A percentile compares a stretch with the other conserved stretches of the same genome.
These are phyloP conservation scores for Thera obeliscata DNA, from an alignment of 2,888 invertebrate species.

Conservation along the genomic window DNA sequence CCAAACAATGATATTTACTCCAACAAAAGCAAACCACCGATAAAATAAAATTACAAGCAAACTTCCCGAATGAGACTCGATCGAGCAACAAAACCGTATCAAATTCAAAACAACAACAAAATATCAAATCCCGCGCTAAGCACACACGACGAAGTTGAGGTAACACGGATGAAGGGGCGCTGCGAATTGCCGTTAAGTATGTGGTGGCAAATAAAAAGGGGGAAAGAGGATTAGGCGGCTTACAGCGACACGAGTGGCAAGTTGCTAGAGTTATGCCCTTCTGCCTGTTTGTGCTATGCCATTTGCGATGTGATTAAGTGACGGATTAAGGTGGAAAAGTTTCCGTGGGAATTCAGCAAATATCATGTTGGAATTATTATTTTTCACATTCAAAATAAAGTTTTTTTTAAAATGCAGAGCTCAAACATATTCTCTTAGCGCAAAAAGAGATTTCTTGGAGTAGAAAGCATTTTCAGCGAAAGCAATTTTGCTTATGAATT, in stretches of 20 bases:
- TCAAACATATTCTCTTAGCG: neutral
- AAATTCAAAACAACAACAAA: constrained; percentile 43
- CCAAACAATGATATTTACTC: constrained; percentile 10
- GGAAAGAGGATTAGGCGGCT: constrained; percentile 76
- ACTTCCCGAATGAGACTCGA: constrained; percentile 34
- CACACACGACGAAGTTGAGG: constrained; percentile 52
- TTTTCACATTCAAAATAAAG: neutral
- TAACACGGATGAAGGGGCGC: constrained; percentile 62
- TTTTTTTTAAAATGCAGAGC: neutral
- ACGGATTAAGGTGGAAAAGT: constrained; percentile 57
- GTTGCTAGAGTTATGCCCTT: constrained; percentile 66
- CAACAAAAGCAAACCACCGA: constrained; percentile 13
- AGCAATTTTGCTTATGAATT: neutral
- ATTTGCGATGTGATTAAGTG: constrained; percentile 72
- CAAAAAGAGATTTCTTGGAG: neutral
- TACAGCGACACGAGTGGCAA: constrained; percentile 67
- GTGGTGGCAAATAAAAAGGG: constrained; percentile 75
- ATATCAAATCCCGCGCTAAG: constrained; percentile 37
- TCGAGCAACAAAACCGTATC: constrained; percentile 39
- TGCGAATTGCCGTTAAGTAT: constrained; percentile 77
- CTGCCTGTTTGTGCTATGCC: constrained; percentile 70
- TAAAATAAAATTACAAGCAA: constrained; percentile 21
- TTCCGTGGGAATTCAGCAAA: constrained; percentile 29
- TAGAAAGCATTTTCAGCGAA: neutral
- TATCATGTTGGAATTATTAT: constrained; percentile 14